These are phyloP conservation scores for Drosophila neocordata DNA, from an alignment of 1,140 invertebrate genomes.

Conservation along the genomic window DNA sequence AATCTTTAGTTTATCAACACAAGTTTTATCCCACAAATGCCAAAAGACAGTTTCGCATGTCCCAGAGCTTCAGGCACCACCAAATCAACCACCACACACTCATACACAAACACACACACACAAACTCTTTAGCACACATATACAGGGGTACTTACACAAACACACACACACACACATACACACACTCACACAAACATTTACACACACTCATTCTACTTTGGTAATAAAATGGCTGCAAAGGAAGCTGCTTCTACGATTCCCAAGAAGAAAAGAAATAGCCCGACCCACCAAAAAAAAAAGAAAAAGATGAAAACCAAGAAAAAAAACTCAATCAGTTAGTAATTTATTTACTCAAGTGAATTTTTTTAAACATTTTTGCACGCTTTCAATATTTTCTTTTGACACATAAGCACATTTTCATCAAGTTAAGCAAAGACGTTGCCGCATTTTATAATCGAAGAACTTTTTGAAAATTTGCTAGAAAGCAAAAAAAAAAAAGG, in stretches of 20 bases:
- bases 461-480: slow-evolving; percentile 57
- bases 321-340: slow-evolving; percentile 20
- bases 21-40: slow-evolving; percentile 41
- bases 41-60: slow-evolving; percentile 63
- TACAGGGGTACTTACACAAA: slow-evolving; percentile 58
- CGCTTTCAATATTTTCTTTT: slow-evolving; percentile 73
- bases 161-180: slow-evolving; percentile 16
- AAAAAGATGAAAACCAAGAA: slow-evolving; percentile 30
- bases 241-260: slow-evolving; percentile 80
- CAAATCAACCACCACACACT: slow-evolving; percentile 65
- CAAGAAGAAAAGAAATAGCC: slow-evolving; percentile 80
- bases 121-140: slow-evolving; percentile 46
- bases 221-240: slow-evolving; percentile 79
- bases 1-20: slow-evolving; percentile 60
- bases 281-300: slow-evolving; percentile 23
- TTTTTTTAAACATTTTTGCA: slow-evolving; percentile 52
- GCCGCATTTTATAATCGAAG: slow-evolving; percentile 48
- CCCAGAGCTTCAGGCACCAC: slow-evolving; percentile 63
- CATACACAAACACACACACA: slow-evolving; percentile 55
- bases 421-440: slow-evolving; percentile 63
- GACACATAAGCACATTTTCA: slow-evolving; percentile 50
- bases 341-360: slow-evolving; percentile 30
- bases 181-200: slow-evolving; percentile 25
- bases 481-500: slow-evolving; percentile 30
- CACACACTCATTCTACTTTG: slow-evolving; percentile 66